Evolutionary conservation across 2,888 invertebrate genomes (phyloP).

Genomic region (Ichneumoninae sp.): DNA sequence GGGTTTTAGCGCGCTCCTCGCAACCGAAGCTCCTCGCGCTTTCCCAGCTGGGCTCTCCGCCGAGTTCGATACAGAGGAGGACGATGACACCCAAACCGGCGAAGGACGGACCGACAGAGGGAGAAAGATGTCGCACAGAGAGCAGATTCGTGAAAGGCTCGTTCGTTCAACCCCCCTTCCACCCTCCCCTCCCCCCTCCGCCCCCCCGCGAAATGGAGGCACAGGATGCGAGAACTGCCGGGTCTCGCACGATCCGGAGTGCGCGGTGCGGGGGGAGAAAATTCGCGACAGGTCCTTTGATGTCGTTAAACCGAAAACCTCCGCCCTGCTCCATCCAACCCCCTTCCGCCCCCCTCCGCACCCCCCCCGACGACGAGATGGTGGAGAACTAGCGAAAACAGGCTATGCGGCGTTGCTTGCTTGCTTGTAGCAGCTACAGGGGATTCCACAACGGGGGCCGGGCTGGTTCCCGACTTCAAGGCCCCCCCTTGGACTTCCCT

Average conservation of each 20-base stretch:
- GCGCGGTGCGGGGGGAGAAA: slow-evolving; percentile 63
- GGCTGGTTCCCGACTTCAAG: slow-evolving; percentile 17
- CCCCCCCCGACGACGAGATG: slow-evolving; percentile 13
- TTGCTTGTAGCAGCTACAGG: slow-evolving; percentile 8
- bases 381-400: slow-evolving; percentile 37
- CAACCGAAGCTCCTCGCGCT: neutral
- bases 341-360: neutral
- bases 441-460: slow-evolving; percentile 32
- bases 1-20: neutral
- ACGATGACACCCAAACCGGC: neutral
- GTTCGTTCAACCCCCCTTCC: slow-evolving; percentile 8
- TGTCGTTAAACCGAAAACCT: slow-evolving; percentile 78
- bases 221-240: slow-evolving; percentile 55
- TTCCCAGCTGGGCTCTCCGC: neutral
- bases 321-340: slow-evolving; percentile 23
- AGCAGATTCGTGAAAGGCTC: slow-evolving; percentile 47
- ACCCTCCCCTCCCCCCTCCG: no score
- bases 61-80: neutral
- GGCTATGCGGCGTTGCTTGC: slow-evolving; percentile 18
- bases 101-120: neutral
- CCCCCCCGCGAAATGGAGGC: slow-evolving; percentile 41
- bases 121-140: slow-evolving; percentile 17
- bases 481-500: no score
- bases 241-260: slow-evolving; percentile 59
- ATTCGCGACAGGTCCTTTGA: slow-evolving; percentile 77